phyloP scores from a whole-genome alignment of 2,113 vertebrate species.

The Phyllopteryx taeniolatus region DNA sequence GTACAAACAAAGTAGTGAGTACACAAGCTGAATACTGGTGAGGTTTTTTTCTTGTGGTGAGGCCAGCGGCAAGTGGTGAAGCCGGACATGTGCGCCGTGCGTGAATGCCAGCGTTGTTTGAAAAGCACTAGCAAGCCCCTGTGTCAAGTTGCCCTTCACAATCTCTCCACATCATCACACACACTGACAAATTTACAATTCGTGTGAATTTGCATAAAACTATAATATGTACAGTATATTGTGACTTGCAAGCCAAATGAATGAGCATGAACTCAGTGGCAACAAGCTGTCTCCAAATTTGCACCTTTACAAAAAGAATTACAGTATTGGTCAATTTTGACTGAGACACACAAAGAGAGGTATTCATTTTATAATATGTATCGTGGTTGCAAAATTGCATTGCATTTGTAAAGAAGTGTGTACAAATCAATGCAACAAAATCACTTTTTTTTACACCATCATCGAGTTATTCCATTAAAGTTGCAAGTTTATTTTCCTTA shows the following conservation, averaged over 20 bases:
- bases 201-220: slow-evolving; percentile 13
- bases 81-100: slow-evolving; percentile 51
- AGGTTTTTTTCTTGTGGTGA: slow-evolving; percentile 43
- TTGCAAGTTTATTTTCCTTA: too few relatives aligned
- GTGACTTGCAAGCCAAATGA: background rate
- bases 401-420: too few relatives aligned
- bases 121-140: slow-evolving; percentile 59
- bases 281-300: background rate
- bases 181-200: slow-evolving; percentile 29
- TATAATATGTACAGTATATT: background rate
- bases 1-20: background rate
- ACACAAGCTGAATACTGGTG: slow-evolving; percentile 38
- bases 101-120: slow-evolving; percentile 71
- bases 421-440: too few relatives aligned
- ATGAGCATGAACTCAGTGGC: background rate
- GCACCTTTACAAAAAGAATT: background rate
- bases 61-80: slow-evolving; percentile 63
- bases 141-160: slow-evolving; percentile 54
- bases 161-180: slow-evolving; percentile 24
- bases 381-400: too few relatives aligned
- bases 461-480: too few relatives aligned
- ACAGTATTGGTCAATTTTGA: too few relatives aligned
- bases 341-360: too few relatives aligned
- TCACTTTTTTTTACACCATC: too few relatives aligned
- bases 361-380: too few relatives aligned